phyloP scores from a whole-genome alignment of 2,113 vertebrate species.

The Tachycineta bicolor region DNA sequence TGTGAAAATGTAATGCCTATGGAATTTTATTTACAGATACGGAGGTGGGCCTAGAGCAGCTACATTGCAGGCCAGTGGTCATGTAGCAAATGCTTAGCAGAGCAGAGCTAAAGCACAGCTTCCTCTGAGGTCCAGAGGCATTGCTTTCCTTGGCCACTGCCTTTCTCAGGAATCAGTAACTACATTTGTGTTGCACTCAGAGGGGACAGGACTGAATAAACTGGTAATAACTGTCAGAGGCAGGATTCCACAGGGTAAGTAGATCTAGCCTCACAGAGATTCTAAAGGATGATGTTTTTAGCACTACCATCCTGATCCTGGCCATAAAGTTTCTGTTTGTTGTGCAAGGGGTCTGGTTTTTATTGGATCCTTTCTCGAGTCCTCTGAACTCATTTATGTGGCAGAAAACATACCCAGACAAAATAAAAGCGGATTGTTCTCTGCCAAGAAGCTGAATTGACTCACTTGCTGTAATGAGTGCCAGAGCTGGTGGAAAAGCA shows the following conservation, averaged over 20 bases:
- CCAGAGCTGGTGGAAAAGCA: constrained; percentile 47
- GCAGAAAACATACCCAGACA: constrained; percentile 52
- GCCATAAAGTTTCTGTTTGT: not conserved
- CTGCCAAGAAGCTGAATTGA: constrained; percentile 55
- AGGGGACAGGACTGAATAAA: not conserved
- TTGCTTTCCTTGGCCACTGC: not conserved
- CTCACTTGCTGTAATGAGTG: constrained; percentile 28
- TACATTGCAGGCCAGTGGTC: not conserved
- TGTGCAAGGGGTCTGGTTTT: constrained; percentile 21
- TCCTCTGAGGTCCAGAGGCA: not conserved
- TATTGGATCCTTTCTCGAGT: not conserved
- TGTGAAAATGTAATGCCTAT: not conserved
- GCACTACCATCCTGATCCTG: not conserved
- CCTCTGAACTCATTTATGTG: constrained; percentile 35
- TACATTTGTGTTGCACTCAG: not conserved
- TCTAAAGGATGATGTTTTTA: not conserved
- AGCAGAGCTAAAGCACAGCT: not conserved
- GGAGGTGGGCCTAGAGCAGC: not conserved
- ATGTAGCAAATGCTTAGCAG: not conserved
- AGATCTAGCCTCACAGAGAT: not conserved
- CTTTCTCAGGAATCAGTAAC: not conserved
- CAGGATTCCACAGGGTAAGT: not conserved
- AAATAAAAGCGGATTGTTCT: constrained; percentile 10
- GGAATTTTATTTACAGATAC: not conserved
- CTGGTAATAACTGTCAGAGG: not conserved